These are phyloP conservation scores for Epirrita christyi DNA, from an alignment of 2,888 invertebrate genomes.

Conservation along the genomic window DNA sequence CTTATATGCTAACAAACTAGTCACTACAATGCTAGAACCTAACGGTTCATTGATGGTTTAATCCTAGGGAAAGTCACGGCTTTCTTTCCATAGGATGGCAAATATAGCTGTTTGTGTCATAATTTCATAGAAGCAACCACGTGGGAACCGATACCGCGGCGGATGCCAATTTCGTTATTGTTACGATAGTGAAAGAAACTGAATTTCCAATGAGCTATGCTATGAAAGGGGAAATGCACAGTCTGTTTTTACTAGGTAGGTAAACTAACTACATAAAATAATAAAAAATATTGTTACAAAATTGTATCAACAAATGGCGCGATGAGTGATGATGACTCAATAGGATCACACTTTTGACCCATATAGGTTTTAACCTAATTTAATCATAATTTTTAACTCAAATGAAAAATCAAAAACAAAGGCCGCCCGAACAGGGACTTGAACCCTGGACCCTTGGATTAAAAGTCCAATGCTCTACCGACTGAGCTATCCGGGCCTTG, in stretches of 20 bases:
- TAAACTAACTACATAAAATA: no score
- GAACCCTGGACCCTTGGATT: conserved; percentile 92
- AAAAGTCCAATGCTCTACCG: conserved; percentile 91
- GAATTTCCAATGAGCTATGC: conserved; percentile 7
- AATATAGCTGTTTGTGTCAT: conserved; percentile 32
- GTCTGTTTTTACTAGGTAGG: neutral
- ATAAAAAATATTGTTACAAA: no score
- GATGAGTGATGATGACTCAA: no score
- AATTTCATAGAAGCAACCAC: conserved; percentile 32
- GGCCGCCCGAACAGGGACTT: conserved; percentile 89
- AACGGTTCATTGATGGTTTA: conserved; percentile 21
- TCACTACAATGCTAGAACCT: conserved; percentile 24
- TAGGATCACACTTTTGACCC: no score
- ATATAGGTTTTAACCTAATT: neutral
- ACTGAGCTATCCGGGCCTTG: conserved; percentile 88
- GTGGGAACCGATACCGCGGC: conserved; percentile 32
- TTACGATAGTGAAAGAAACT: conserved; percentile 9
- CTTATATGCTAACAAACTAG: conserved; percentile 4
- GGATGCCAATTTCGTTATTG: conserved; percentile 29
- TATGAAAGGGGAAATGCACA: neutral
- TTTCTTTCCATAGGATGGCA: conserved; percentile 36
- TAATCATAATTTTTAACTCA: no score
- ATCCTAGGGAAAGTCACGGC: conserved; percentile 34
- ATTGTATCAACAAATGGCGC: no score
- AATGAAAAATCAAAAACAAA: conserved; percentile 8